Evolutionary conservation across 2,888 invertebrate species (phyloP).

Genomic region (Chymomyza caudatula): DNA sequence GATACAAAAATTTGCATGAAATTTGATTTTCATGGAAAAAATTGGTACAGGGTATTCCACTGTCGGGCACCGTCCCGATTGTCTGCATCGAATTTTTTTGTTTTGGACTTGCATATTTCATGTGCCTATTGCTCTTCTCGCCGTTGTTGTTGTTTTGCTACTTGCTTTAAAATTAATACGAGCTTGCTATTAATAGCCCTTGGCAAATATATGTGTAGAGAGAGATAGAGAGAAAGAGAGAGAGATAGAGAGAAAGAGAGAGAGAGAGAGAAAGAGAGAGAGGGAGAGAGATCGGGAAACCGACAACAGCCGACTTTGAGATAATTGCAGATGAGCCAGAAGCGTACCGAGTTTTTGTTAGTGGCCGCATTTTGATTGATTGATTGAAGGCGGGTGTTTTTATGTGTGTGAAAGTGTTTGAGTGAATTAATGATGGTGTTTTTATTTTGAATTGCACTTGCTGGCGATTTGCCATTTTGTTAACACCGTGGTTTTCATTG

Average conservation of each 20-base stretch:
- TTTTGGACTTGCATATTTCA: conserved; percentile 38
- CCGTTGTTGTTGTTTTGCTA: conserved; percentile 18
- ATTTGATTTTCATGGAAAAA: too few species aligned
- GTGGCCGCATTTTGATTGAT: conserved; percentile 39
- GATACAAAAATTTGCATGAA: too few species aligned
- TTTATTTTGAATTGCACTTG: neutral
- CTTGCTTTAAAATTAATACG: conserved; percentile 52
- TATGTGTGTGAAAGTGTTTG: conserved; percentile 22
- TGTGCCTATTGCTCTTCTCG: conserved; percentile 14
- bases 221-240: too few species aligned
- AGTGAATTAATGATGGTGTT: conserved; percentile 17
- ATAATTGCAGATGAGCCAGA: conserved; percentile 25
- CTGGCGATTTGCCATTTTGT: neutral
- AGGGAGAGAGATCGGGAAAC: too few species aligned
- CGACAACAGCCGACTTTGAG: conserved; percentile 30
- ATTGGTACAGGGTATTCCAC: too few species aligned
- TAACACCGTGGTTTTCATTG: neutral
- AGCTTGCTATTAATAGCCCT: conserved; percentile 28
- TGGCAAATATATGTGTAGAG: too few species aligned
- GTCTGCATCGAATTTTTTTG: too few species aligned
- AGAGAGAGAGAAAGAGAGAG: too few species aligned
- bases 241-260: too few species aligned
- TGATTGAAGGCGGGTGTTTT: conserved; percentile 35
- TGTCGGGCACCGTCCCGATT: too few species aligned
- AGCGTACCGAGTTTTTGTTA: conserved; percentile 18